phyloP scores from a whole-genome alignment of 2,888 invertebrate species.

The Oxyteleia sp. region DNA sequence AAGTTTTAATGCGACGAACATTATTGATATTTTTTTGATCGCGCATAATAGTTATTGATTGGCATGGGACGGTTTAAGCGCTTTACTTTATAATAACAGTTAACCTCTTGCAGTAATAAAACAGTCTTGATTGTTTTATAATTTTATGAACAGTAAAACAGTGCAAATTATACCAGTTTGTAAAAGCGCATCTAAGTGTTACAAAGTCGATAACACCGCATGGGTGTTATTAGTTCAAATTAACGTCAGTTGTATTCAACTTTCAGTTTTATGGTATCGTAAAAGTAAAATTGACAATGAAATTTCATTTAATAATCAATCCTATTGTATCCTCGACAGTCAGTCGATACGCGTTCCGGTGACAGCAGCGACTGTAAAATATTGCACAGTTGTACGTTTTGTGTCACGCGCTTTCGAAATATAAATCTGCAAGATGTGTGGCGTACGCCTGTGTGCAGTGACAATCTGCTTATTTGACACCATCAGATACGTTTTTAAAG shows the following conservation, averaged over 20 bases:
- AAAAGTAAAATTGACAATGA: slow-evolving; percentile 38
- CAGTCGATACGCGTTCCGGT: neutral
- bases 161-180: slow-evolving; percentile 11
- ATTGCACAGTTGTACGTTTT: slow-evolving; percentile 4
- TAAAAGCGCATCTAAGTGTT: slow-evolving; percentile 6
- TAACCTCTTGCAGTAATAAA: neutral
- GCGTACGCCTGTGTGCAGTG: too few species aligned
- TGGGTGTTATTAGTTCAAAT: slow-evolving; percentile 30
- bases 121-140: neutral
- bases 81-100: neutral
- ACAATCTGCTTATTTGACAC: too few species aligned
- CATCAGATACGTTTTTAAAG: too few species aligned
- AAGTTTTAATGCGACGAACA: slow-evolving; percentile 19
- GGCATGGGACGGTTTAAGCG: neutral
- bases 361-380: slow-evolving; percentile 8
- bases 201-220: neutral
- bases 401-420: neutral
- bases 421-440: too few species aligned
- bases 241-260: slow-evolving; percentile 34
- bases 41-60: too few species aligned
- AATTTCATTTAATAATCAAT: slow-evolving; percentile 47
- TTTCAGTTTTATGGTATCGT: slow-evolving; percentile 36
- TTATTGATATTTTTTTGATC: too few species aligned
- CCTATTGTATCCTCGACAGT: slow-evolving; percentile 22
- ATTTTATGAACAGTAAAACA: slow-evolving; percentile 31